Percentiles rank a stretch among this genome's conserved stretches.
phyloP scores from a whole-genome alignment of 92 coral and sea anemone species.

The Epizoanthus ramosus region DNA sequence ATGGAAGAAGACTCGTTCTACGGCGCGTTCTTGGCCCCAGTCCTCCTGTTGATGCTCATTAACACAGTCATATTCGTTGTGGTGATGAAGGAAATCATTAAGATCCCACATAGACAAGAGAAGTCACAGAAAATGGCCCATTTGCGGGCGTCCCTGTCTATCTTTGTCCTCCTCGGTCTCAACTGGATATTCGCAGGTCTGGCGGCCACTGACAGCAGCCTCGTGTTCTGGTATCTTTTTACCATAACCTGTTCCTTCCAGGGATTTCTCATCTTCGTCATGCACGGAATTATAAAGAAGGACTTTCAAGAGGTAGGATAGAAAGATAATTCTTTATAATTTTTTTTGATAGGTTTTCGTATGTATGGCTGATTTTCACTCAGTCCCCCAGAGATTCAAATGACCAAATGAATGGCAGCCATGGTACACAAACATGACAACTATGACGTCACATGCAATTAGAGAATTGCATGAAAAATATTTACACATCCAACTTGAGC shows the following conservation, averaged over 20 bases:
- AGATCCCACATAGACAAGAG: conserved; percentile 77
- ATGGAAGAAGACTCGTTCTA: conserved; percentile 76
- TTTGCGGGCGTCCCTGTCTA: conserved; percentile 89
- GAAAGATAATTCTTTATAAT: not conserved
- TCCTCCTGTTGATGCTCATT: conserved; percentile 76
- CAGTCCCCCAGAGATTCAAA: not conserved
- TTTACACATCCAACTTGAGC: too few species aligned
- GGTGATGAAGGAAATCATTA: conserved; percentile 93
- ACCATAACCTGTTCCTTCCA: conserved; percentile 94
- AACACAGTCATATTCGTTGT: conserved; percentile 72
- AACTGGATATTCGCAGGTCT: conserved; percentile 95
- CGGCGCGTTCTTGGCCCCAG: conserved; percentile 89
- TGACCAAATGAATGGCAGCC: too few species aligned
- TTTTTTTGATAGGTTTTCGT: not conserved
- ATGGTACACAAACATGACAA: too few species aligned
- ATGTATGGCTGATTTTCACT: not conserved
- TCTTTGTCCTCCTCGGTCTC: conserved; percentile 89
- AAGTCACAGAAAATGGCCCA: conserved; percentile 75
- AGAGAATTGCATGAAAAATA: too few species aligned
- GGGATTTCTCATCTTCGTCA: conserved; percentile 81
- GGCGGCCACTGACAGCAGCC: conserved; percentile 77
- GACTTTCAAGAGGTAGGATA: conserved; percentile 81
- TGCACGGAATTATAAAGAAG: conserved; percentile 91
- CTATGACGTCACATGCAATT: too few species aligned
- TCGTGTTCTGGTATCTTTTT: conserved; percentile 85